Evolutionary conservation across 1,140 invertebrate genomes (phyloP), one percentile per base, ranked within the genome.

Genomic region (Lineus longissimus): DNA sequence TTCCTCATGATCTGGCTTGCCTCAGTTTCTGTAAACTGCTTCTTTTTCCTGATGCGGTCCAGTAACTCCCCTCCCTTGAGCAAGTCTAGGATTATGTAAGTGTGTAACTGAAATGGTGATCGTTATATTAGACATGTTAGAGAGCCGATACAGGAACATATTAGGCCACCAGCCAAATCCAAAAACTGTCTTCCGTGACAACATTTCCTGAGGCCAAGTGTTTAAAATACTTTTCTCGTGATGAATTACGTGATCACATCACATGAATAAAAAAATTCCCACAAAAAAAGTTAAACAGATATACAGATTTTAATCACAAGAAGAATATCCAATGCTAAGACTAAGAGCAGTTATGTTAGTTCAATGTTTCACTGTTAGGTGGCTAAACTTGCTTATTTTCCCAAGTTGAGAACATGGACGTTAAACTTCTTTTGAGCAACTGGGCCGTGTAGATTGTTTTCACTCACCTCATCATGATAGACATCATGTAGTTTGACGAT

Each of bases 61-160:
- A 93, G 82, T n/a, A 98, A 80, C 81, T 98, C 95, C 2, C 93
- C 92, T 11, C 95, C 95, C 41, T 84, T 83, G 13, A 95, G 84
- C 57, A 93, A 82, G 78, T 97, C 94, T 76, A 91, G 87, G 1
- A 97, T 89, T 62, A 97, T 87, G 82, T 92, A 96, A 1, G 74
- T 77, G 63, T 82, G 81, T n/a, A 76, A 63, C 22, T 81, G 65
- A 41, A 61, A 68, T 61, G 11, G 55, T 2, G 59, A 47, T 43
- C 40, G 40, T 13, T 13, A 43, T 11, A 11, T n/a, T n/a, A n/a
- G n/a, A n/a, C n/a, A n/a, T n/a, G n/a, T n/a, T n/a, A n/a, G n/a
- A n/a, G n/a, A 55, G 22, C 11, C n/a, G 9, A 55, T 25, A 55
- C n/a, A 17, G 9, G 22, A 17, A 19, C 40, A 43, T 43, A 11